phyloP scores from a whole-genome alignment of 23 tunicate species.

The Clavelina lepadiformis region DNA sequence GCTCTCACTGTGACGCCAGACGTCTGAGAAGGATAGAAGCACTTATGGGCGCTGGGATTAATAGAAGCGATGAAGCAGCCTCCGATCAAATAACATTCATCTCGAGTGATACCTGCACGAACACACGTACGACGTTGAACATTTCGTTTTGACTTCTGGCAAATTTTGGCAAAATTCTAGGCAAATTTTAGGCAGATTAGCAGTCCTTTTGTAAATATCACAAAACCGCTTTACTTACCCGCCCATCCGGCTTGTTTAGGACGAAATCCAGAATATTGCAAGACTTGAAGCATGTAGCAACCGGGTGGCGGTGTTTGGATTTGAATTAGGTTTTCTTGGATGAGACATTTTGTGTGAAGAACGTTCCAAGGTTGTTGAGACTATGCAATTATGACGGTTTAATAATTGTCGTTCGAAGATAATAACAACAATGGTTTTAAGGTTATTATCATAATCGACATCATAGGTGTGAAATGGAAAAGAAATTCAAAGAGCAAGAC shows the following conservation, averaged over 20 bases:
- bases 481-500: no score
- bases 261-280: slow-evolving; percentile 1
- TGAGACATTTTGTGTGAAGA: slow-evolving; percentile 14
- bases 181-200: no score
- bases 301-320: slow-evolving; percentile 1
- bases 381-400: no score
- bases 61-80: slow-evolving; percentile 25
- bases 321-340: slow-evolving; percentile 2
- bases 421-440: no score
- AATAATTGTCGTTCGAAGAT: no score
- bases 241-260: slow-evolving; percentile 27
- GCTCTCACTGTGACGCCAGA: background rate
- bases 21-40: slow-evolving; percentile 1
- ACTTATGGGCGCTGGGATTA: background rate
- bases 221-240: slow-evolving; percentile 1
- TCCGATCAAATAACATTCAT: slow-evolving; percentile 33
- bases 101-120: slow-evolving; percentile 41
- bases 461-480: no score
- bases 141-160: no score
- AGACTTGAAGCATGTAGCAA: slow-evolving; percentile 2
- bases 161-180: no score
- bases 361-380: slow-evolving; percentile 14
- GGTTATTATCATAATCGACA: no score
- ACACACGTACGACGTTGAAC: background rate
- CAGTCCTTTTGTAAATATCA: no score